Base-by-base conservation (phyloP, 2,888 invertebrate genomes). In the Crepidodera aurea region DNA sequence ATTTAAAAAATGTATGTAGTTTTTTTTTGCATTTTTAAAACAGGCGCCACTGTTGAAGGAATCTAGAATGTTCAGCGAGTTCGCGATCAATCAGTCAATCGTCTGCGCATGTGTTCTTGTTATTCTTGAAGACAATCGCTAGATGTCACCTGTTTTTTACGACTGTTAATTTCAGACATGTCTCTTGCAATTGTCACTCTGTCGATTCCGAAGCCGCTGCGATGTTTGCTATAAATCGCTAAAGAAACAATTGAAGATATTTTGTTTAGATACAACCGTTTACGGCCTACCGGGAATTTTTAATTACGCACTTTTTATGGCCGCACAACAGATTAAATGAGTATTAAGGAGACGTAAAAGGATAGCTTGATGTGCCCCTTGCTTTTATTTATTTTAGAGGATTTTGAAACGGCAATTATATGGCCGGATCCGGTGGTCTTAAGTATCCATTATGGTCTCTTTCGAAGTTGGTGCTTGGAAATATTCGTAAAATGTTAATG, bases 121-220 rank as follows among this genome's bases (percentile, higher is more conserved):
- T 65, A 68, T 71, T 69, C 70, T 64, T 51, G 42, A 51, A 69
- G 71, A 74, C 75, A 73, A 74, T 73, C 75, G 72, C 71, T 74
- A 73, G 73, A 75, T 74, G 76, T 75, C 76, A 74, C 74, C 72
- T 68, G 73, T 71, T 73, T 74, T 75, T 75, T 75, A 75, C 68
- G 74, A 73, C 71, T 66, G 73, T 73, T 74, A 76, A 76, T 76
- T 76, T 75, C 73, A 71, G 72, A 75, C 75, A 75, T 75, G 75
- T 73, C 76, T 71, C 62, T 60, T 62, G 76, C 77, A 77, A 77
- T 77, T 75, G 77, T 77, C 77, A 75, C 76, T 76, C 73, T 59
- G 64, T 64, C 62, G 58, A 44, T 22, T 55, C 58, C 65, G 51
- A 42, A 60, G 68, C 70, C 67, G 70, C 67, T 59, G 60, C 59